Conservation (phyloP, 2,797 vertebrate species). For the Champsocephalus esox region DNA sequence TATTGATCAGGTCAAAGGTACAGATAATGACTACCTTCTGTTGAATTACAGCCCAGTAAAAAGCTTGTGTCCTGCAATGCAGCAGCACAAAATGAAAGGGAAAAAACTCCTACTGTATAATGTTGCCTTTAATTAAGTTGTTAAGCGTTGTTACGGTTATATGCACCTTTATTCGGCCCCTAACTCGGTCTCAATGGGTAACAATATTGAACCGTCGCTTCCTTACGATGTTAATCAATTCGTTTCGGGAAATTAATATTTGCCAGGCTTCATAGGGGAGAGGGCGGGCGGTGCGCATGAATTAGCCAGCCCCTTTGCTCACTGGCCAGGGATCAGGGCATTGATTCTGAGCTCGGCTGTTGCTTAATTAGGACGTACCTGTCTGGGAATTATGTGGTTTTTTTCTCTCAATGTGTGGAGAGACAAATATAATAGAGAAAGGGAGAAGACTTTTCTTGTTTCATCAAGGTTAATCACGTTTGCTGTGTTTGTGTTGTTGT, state of each 20-base stretch:
- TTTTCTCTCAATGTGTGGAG: constrained; percentile 59
- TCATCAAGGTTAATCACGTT: constrained; percentile 77
- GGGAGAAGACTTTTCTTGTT: constrained; percentile 41
- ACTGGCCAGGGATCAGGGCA: constrained; percentile 72
- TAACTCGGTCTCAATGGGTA: constrained; percentile 81
- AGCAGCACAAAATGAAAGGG: constrained; percentile 60
- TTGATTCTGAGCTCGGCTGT: constrained; percentile 78
- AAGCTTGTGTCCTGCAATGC: constrained; percentile 63
- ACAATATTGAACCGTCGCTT: constrained; percentile 87
- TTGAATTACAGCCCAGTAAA: constrained; percentile 86
- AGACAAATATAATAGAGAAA: constrained; percentile 50
- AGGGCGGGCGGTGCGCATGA: constrained; percentile 53
- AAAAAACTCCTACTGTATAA: constrained; percentile 79
- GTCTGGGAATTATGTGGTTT: constrained; percentile 71
- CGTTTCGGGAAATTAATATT: constrained; percentile 88
- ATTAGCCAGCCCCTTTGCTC: constrained; percentile 69
- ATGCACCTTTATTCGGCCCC: constrained; percentile 86
- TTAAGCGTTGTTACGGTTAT: constrained; percentile 79
- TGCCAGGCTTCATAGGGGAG: constrained; percentile 65
- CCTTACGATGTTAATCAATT: constrained; percentile 88
- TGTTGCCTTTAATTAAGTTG: constrained; percentile 91
- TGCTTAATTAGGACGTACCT: constrained; percentile 84
- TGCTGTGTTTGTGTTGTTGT: constrained; percentile 75
- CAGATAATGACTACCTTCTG: constrained; percentile 80
- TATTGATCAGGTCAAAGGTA: constrained; percentile 88